Conservation (phyloP, 2,888 invertebrate genomes). For the Mylabris sibirica region DNA sequence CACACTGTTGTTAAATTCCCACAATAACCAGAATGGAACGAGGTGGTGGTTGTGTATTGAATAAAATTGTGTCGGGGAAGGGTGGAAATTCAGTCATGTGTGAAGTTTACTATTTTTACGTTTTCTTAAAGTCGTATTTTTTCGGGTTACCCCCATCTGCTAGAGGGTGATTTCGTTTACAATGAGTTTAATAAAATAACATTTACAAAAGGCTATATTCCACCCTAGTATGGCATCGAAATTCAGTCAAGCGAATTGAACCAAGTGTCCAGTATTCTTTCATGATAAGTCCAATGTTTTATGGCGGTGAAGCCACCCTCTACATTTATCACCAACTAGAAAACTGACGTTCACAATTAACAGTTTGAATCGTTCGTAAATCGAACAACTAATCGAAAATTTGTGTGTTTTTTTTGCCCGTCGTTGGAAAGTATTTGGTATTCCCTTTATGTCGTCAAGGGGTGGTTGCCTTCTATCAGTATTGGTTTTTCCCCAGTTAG, state of each 20-base stretch:
- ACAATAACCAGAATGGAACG: background rate
- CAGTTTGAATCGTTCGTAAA: background rate
- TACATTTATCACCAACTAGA: constrained; percentile 1
- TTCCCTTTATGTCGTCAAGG: constrained; percentile 9
- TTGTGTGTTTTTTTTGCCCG: background rate
- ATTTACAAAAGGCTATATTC: constrained; percentile 16
- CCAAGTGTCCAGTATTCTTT: constrained; percentile 32
- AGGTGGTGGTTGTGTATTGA: background rate
- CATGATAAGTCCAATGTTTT: constrained; percentile 27
- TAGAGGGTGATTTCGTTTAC: background rate
- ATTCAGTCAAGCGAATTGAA: constrained; percentile 25
- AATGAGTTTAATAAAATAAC: constrained; percentile 27
- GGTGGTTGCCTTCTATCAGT: constrained; percentile 13
- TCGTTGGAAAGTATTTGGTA: background rate
- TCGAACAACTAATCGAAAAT: background rate
- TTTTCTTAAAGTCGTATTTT: background rate
- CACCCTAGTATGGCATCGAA: background rate
- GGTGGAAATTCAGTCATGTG: background rate
- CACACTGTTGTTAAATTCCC: background rate
- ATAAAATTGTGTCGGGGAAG: background rate
- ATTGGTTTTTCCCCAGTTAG: constrained; percentile 40
- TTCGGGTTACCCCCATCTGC: background rate
- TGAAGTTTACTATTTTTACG: background rate
- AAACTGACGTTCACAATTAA: background rate
- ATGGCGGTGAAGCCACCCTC: constrained; percentile 15